Percentiles rank a stretch among this genome's conserved stretches.
phyloP scores from a whole-genome alignment of 2,797 vertebrate species.

The Nothura maculosa region DNA sequence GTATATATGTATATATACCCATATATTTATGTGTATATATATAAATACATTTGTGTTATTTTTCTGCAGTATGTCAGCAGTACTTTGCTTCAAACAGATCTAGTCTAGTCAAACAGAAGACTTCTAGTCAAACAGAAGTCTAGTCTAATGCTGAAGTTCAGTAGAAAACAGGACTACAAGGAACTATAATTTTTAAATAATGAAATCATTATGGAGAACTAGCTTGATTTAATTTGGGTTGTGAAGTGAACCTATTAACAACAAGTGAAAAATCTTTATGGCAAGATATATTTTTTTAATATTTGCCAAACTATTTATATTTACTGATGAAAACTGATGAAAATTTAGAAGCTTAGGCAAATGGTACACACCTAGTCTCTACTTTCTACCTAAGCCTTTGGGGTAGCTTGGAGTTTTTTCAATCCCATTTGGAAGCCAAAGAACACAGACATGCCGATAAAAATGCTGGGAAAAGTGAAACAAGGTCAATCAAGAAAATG shows the following conservation, averaged over 20 bases:
- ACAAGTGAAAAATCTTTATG: not conserved
- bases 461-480: not conserved
- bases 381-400: not conserved
- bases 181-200: fast-evolving
- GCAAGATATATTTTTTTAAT: not conserved
- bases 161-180: fast-evolving
- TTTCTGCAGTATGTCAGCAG: not conserved
- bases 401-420: not conserved
- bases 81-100: not conserved
- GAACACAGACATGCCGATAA: not conserved
- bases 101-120: no score
- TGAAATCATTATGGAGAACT: not conserved
- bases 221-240: not conserved
- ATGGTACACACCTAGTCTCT: not conserved
- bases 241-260: not conserved
- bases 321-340: not conserved
- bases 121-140: no score
- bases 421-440: not conserved
- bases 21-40: not conserved
- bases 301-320: not conserved
- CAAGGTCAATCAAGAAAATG: not conserved
- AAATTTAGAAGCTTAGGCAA: not conserved
- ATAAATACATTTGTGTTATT: not conserved
- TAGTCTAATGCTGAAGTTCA: not conserved
- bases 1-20: no score